Percentiles rank a stretch among this genome's conserved stretches.
Conservation (phyloP, 2,113 vertebrate genomes). For the Cynoglossus semilaevis region DNA sequence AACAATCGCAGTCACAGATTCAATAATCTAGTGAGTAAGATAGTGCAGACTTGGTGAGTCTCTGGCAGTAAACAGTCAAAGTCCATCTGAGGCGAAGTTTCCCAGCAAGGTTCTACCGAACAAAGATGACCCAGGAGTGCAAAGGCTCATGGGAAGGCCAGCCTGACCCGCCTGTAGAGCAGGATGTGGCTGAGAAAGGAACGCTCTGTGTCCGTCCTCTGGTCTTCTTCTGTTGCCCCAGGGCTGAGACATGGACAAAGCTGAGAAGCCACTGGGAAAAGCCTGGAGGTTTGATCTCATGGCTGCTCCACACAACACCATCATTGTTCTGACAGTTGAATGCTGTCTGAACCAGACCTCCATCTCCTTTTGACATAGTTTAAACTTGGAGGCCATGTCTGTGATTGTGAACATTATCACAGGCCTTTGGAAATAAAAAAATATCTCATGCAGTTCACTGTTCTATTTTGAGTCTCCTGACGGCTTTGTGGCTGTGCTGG, state of each 20-base stretch:
- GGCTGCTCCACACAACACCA: slow-evolving; percentile 50
- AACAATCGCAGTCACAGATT: slow-evolving; percentile 5
- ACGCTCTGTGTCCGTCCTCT: slow-evolving; percentile 32
- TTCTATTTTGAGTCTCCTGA: not conserved
- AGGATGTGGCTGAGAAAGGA: slow-evolving; percentile 47
- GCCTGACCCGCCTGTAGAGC: not conserved
- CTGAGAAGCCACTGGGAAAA: slow-evolving; percentile 57
- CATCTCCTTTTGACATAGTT: slow-evolving; percentile 35
- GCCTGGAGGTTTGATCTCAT: slow-evolving; percentile 61
- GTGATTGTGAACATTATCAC: not conserved
- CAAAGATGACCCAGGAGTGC: slow-evolving; percentile 44
- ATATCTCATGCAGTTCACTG: not conserved
- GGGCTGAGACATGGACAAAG: slow-evolving; percentile 24
- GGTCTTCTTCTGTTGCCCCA: not conserved
- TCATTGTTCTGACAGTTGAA: slow-evolving; percentile 56
- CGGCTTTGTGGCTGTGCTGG: no score
- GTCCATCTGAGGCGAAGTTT: slow-evolving; percentile 24
- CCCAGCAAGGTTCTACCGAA: slow-evolving; percentile 35
- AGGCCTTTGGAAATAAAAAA: not conserved
- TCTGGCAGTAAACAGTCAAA: slow-evolving; percentile 20
- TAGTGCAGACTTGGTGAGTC: slow-evolving; percentile 28
- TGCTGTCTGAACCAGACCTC: slow-evolving; percentile 39
- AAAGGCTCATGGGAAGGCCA: slow-evolving; percentile 48
- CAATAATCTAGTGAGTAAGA: not conserved
- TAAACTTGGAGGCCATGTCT: slow-evolving; percentile 2